Base-by-base conservation (phyloP, 2,797 vertebrate genomes). In the Knipowitschia caucasica region DNA sequence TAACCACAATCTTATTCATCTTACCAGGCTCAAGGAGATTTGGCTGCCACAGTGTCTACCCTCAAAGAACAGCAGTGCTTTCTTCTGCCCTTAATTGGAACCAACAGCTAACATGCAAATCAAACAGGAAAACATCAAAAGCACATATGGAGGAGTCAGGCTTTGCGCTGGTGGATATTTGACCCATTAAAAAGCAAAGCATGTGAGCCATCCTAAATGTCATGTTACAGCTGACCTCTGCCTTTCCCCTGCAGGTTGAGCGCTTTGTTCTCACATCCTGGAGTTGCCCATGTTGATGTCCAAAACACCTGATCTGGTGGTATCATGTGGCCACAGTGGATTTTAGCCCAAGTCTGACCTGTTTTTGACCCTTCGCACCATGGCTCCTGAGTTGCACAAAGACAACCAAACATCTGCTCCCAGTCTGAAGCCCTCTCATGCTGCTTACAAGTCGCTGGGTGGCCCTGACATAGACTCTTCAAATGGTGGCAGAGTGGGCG, bases 341-440 rank as follows among this genome's bases (percentile, higher is more conserved):
- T 63, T 63, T 43, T 25, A 24, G 61, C 56, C 64, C 23, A 2
- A 55, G 67, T 44, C 51, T 53, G 73, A 76, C 78, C 72, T 49
- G 55, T 7, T 15, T 61, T 59, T 75, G 74, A 79, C 64, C 77
- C 71, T 59, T 43, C 69, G 51, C 57, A 21, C 63, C 39, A 55
- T 43, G 58, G 67, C 60, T 73, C 57, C 53, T 67, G 63, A 71
- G 65, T 74, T 69, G 44, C 47, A 67, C 70, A 74, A 56, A 69
- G 55, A 39, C 70, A 20, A 67, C 53, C 61, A 62, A 82, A 80
- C 85, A 82, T 86, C 81, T 82, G 73, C 65, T 71, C 42, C 6
- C 44, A 12, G 43, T 75, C 72, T 59, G 53, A 69, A 77, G 63
- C 50, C 46, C 35, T 69, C 53, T 59, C 53, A 38, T 36, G 46